These are phyloP conservation scores for Silurus asotus DNA, from an alignment of 2,113 vertebrate genomes.

Conservation along the genomic window DNA sequence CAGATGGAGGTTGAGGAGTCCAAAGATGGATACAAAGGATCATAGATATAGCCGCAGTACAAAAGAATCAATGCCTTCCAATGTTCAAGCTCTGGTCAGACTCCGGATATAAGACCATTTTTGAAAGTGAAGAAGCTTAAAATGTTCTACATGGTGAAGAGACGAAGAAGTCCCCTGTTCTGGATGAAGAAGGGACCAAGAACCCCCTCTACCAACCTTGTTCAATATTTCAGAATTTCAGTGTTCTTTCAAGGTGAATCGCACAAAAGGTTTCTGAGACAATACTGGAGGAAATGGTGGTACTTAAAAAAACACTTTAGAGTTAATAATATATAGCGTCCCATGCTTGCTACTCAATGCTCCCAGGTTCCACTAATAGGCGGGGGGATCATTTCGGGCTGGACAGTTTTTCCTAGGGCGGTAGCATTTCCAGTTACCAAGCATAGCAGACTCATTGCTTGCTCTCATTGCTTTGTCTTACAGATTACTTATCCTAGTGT, in stretches of 20 bases:
- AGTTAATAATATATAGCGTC: not conserved
- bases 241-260: not conserved
- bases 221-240: not conserved
- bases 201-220: not conserved
- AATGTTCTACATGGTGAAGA: not conserved
- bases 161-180: no score
- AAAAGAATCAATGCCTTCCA: not conserved
- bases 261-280: not conserved
- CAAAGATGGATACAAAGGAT: not conserved
- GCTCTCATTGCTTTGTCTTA: not conserved
- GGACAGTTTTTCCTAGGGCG: not conserved
- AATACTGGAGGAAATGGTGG: not conserved
- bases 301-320: not conserved
- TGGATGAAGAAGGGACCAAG: not conserved
- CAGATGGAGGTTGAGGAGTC: not conserved
- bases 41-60: not conserved
- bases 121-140: not conserved
- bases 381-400: not conserved
- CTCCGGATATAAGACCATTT: not conserved
- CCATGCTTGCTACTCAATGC: not conserved
- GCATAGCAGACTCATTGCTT: not conserved
- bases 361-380: not conserved
- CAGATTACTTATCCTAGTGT: no score
- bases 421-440: not conserved
- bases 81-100: not conserved